Evolutionary conservation across 2,888 invertebrate species (phyloP).

Genomic region (Stenotaenia linearis): DNA sequence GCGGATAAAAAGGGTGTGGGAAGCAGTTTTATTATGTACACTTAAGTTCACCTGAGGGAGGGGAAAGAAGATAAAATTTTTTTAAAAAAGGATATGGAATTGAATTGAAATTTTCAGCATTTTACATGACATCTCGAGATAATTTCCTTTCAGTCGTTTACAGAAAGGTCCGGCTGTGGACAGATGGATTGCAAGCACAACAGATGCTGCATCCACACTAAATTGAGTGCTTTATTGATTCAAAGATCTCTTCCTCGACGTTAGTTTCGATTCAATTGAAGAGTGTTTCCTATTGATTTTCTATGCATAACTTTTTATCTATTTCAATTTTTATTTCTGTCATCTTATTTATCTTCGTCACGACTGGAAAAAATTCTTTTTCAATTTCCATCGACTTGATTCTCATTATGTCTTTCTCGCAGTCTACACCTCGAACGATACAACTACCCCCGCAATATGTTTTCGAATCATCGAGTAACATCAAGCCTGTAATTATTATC

Average conservation of each 20-base stretch:
- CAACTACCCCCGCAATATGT: too few relatives aligned
- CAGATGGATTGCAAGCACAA: constrained; percentile 9
- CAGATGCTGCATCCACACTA: constrained; percentile 19
- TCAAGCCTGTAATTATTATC: too few relatives aligned
- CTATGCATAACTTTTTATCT: not conserved
- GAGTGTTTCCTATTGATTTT: constrained; percentile 1
- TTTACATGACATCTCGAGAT: not conserved
- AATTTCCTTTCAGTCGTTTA: not conserved
- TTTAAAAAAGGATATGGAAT: not conserved
- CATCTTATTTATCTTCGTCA: not conserved
- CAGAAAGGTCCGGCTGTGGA: not conserved
- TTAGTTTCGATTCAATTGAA: constrained; percentile 13
- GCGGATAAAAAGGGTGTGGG: too few relatives aligned
- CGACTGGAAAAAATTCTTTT: not conserved
- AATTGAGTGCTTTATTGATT: constrained; percentile 20
- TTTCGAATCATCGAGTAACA: too few relatives aligned
- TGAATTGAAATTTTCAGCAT: not conserved
- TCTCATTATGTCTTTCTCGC: too few relatives aligned
- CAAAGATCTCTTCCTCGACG: not conserved
- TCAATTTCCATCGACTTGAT: too few relatives aligned
- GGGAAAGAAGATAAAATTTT: not conserved
- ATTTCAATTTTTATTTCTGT: constrained; percentile 1
- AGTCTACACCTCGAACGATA: too few relatives aligned
- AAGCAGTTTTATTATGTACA: not conserved
- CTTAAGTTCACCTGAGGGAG: not conserved